phyloP scores from a whole-genome alignment of 2,797 vertebrate genomes.

The Sebastes steindachneri region DNA sequence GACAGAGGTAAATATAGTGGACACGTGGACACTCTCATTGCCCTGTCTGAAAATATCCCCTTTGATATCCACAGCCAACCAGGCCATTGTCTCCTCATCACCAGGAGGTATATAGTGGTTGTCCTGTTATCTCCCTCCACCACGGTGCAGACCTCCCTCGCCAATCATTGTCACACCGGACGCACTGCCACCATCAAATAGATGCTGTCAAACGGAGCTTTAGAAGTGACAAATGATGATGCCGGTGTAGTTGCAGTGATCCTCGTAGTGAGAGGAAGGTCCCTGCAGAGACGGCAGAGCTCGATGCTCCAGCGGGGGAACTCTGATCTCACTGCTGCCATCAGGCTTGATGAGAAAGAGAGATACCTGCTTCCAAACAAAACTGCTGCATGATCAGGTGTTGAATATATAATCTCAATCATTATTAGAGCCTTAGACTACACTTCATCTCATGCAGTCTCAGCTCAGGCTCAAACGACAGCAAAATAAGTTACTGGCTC shows the following conservation, averaged over 20 bases:
- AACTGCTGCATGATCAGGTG: neutral
- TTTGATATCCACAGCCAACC: constrained; percentile 1
- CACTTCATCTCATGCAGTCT: neutral
- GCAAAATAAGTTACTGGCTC: neutral
- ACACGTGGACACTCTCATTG: neutral
- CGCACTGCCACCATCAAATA: constrained; percentile 24
- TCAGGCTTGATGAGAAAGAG: constrained; percentile 4
- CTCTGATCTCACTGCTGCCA: constrained; percentile 31
- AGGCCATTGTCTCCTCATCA: constrained; percentile 1
- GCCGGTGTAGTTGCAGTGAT: neutral
- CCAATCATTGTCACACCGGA: constrained; percentile 33
- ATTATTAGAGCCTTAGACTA: neutral
- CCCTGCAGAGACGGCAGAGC: constrained; percentile 6
- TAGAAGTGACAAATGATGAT: constrained; percentile 35
- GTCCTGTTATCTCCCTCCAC: constrained; percentile 6
- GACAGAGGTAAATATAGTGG: neutral
- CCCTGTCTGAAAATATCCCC: neutral
- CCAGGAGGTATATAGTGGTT: neutral
- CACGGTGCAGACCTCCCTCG: neutral
- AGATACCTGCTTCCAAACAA: neutral
- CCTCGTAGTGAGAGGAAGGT: constrained; percentile 1
- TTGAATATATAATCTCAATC: neutral
- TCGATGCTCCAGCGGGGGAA: neutral
- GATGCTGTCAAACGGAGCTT: constrained; percentile 18
- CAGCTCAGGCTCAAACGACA: neutral